These are phyloP conservation scores for Lepus timidus DNA, from an alignment of 2,113 vertebrate species.

Conservation along the genomic window DNA sequence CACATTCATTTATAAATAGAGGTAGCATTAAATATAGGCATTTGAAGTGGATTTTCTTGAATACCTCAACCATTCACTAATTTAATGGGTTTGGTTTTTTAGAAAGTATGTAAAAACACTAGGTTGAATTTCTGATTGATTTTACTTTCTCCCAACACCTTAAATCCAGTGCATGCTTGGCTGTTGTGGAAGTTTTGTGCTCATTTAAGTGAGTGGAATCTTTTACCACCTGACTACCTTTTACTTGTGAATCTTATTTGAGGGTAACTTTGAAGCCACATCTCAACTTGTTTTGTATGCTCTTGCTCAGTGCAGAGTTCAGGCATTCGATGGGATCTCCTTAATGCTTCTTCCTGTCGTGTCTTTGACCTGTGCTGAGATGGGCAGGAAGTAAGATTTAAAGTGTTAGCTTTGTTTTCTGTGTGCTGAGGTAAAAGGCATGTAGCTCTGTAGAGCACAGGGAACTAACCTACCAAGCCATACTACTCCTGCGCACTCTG, in stretches of 20 bases:
- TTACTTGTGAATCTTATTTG: slow-evolving; percentile 36
- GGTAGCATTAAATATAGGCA: neutral
- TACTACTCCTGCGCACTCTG: neutral
- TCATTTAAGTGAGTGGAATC: neutral
- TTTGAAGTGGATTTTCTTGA: neutral
- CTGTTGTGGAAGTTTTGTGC: slow-evolving; percentile 9
- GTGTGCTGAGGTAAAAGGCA: neutral
- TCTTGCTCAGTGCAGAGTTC: slow-evolving; percentile 53
- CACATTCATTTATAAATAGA: neutral
- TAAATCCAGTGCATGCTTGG: neutral
- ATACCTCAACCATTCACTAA: neutral
- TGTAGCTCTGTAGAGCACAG: neutral
- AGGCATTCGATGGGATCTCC: neutral
- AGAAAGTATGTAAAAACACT: neutral
- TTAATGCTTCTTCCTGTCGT: slow-evolving; percentile 18
- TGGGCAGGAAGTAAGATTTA: neutral
- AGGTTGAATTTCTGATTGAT: slow-evolving; percentile 8
- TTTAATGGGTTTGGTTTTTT: neutral
- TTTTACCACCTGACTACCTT: slow-evolving; percentile 47
- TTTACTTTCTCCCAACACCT: slow-evolving; percentile 24
- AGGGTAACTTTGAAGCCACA: slow-evolving; percentile 68
- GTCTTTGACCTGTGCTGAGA: neutral
- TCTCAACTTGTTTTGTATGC: neutral
- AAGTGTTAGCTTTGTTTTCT: neutral
- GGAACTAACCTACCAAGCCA: neutral